These are phyloP conservation scores for Vidua macroura DNA, from an alignment of 2,113 vertebrate species.

Conservation along the genomic window DNA sequence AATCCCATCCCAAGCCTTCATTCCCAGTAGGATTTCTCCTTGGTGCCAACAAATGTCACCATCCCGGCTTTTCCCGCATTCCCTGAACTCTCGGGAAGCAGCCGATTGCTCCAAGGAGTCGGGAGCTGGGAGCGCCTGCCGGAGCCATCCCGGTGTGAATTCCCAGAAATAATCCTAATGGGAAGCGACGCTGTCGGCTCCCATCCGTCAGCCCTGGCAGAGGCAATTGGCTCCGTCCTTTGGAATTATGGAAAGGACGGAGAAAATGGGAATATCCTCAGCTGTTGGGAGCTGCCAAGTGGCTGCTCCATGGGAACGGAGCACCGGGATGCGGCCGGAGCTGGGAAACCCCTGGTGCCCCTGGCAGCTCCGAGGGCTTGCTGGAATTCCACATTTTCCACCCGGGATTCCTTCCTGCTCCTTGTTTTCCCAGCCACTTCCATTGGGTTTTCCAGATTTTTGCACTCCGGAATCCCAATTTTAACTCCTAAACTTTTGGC, in stretches of 20 bases:
- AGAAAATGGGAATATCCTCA: background rate
- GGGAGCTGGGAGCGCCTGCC: background rate
- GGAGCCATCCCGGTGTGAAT: background rate
- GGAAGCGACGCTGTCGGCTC: background rate
- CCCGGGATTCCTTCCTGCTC: rapidly evolving
- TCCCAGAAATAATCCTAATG: background rate
- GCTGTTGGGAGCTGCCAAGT: background rate
- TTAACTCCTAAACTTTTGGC: background rate
- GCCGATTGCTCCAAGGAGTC: background rate
- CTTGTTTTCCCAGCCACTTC: background rate
- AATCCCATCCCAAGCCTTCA: background rate
- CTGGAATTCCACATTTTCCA: rapidly evolving
- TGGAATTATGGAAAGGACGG: background rate
- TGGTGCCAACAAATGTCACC: background rate
- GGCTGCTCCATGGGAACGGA: background rate
- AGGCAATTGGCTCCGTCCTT: background rate
- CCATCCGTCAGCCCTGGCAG: background rate
- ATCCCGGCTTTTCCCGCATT: background rate
- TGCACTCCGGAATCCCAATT: background rate
- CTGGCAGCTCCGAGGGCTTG: rapidly evolving
- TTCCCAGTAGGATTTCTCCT: background rate
- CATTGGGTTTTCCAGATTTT: background rate
- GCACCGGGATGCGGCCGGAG: background rate
- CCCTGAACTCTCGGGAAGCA: background rate
- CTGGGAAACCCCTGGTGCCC: background rate